phyloP scores from a whole-genome alignment of 2,888 invertebrate genomes.

The Molanna angustata region DNA sequence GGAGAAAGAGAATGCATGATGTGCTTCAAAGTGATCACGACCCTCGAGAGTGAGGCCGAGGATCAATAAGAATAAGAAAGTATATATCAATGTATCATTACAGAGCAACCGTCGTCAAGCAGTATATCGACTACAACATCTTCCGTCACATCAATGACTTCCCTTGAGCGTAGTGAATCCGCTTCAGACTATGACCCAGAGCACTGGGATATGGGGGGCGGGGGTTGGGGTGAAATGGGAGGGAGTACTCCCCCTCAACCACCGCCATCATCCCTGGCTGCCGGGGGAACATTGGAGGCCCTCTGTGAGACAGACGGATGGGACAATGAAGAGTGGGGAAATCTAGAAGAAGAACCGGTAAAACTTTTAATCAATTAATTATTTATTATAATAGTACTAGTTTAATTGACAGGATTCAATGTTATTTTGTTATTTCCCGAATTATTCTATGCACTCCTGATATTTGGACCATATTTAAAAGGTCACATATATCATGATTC shows the following conservation, averaged over 20 bases:
- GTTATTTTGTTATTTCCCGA: too few species aligned
- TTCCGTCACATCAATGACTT: conserved; percentile 86
- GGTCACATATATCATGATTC: too few species aligned
- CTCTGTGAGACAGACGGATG: conserved; percentile 68
- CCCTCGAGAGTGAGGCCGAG: too few species aligned
- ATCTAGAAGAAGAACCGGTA: conserved; percentile 79
- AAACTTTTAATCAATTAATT: too few species aligned
- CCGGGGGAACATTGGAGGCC: conserved; percentile 52
- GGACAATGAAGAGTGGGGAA: conserved; percentile 87
- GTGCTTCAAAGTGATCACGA: too few species aligned
- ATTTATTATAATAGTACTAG: too few species aligned
- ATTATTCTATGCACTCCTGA: too few species aligned
- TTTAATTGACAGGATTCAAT: too few species aligned
- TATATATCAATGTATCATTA: too few species aligned
- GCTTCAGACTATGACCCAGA: conserved; percentile 84
- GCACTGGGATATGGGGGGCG: conserved; percentile 82
- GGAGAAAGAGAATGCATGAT: too few species aligned
- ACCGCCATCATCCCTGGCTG: conserved; percentile 50
- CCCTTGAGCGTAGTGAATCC: conserved; percentile 80
- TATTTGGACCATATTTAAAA: too few species aligned
- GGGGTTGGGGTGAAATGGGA: conserved; percentile 90
- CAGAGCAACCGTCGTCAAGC: conserved; percentile 86
- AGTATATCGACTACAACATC: conserved; percentile 87
- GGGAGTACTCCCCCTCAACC: conserved; percentile 47
- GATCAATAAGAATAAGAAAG: too few species aligned